These are phyloP conservation scores for Zoroaster sp. DNA, from an alignment of 53 echinoderm and acorn worm genomes.

Conservation along the genomic window DNA sequence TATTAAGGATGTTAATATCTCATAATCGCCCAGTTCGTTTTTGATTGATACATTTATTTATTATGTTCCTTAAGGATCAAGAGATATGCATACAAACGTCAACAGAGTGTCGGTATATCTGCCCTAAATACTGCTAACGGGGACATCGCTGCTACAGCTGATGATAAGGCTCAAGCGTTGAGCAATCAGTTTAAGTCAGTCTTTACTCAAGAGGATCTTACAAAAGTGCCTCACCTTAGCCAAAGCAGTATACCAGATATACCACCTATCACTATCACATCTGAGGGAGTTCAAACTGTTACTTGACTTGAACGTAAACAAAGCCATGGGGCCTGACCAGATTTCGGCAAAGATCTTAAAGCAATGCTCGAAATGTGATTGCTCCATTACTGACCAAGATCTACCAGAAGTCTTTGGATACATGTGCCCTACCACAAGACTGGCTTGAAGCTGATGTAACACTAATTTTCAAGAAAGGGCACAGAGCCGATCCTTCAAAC, in stretches of 20 bases:
- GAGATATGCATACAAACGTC: too few species aligned
- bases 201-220: neutral
- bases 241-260: neutral
- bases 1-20: too few species aligned
- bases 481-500: slow-evolving; percentile 19
- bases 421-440: slow-evolving; percentile 30
- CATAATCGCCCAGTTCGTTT: too few species aligned
- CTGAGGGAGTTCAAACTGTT: neutral
- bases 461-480: slow-evolving; percentile 62
- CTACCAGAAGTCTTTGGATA: slow-evolving; percentile 38
- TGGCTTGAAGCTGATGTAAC: slow-evolving; percentile 58
- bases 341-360: neutral
- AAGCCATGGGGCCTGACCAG: neutral
- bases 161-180: neutral
- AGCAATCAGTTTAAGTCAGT: neutral
- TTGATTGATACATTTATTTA: too few species aligned
- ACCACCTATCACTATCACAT: neutral
- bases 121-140: neutral
- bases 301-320: neutral
- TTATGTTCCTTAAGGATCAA: too few species aligned
- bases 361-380: neutral
- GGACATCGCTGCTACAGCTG: neutral
- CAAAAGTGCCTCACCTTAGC: neutral
- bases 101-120: neutral
- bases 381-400: slow-evolving; percentile 35